phyloP scores from a whole-genome alignment of 2,888 invertebrate species.

The Saturnia japonica region DNA sequence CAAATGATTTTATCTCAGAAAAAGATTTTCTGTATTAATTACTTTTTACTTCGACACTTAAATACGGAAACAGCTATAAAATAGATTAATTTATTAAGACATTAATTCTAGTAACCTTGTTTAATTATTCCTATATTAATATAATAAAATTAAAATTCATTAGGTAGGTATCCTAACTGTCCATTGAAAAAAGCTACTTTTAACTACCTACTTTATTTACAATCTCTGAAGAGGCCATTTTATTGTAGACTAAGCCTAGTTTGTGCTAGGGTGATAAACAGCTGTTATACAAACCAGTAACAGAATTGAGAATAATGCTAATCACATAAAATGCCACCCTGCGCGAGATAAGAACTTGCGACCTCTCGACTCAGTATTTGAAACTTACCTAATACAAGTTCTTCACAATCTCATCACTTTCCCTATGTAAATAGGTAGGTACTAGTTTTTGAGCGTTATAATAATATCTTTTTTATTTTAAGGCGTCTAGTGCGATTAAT shows the following conservation, averaged over 20 bases:
- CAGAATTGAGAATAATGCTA: neutral
- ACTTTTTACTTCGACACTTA: neutral
- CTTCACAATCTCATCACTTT: neutral
- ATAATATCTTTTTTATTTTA: neutral
- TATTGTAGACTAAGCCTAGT: neutral
- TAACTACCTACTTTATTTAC: neutral
- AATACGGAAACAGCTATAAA: neutral
- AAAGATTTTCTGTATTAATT: neutral
- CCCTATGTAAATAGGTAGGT: too few relatives aligned
- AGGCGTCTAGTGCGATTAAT: neutral
- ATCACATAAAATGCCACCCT: neutral
- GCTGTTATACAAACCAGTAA: neutral
- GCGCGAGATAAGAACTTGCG: neutral
- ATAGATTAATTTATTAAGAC: neutral
- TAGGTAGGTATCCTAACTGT: neutral
- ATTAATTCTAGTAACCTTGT: neutral
- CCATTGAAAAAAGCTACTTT: neutral
- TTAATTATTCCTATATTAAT: neutral
- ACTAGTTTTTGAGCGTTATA: neutral
- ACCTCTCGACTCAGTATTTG: neutral
- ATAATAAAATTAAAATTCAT: neutral
- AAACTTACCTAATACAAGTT: neutral
- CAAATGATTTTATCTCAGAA: too few relatives aligned
- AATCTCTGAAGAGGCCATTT: neutral
- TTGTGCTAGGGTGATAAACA: too few relatives aligned